A percentile compares a stretch with the other conserved stretches of the same genome.
Evolutionary conservation across 2,113 vertebrate genomes (phyloP).

Genomic region (Ophthalmolycus amberensis): DNA sequence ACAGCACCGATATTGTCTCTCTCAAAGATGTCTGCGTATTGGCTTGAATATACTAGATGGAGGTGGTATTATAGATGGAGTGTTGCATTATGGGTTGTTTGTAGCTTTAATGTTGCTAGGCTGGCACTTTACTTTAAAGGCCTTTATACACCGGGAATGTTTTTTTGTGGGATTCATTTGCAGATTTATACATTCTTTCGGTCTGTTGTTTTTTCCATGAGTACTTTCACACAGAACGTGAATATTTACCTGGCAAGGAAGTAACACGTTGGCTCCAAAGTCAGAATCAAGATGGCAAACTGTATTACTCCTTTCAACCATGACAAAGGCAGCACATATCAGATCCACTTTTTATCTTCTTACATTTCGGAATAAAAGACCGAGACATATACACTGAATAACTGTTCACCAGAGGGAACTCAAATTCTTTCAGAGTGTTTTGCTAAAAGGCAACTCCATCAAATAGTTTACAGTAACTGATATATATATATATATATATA

Average conservation of each 20-base stretch:
- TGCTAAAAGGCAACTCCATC: neutral
- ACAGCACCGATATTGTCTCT: neutral
- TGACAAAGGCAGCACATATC: neutral
- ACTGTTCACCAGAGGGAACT: neutral
- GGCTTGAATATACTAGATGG: neutral
- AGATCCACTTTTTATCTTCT: neutral
- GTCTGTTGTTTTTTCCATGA: neutral
- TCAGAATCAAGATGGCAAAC: neutral
- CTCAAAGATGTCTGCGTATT: neutral
- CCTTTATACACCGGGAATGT: too few relatives aligned
- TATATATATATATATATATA: too few relatives aligned
- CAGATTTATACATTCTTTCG: neutral
- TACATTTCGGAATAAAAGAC: neutral
- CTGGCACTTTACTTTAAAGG: neutral
- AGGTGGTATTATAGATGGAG: neutral
- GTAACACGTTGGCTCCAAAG: neutral
- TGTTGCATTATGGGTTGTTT: neutral
- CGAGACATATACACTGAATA: neutral
- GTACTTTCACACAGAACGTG: neutral
- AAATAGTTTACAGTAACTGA: neutral
- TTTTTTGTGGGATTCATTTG: too few relatives aligned
- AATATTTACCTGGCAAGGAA: neutral
- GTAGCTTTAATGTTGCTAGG: neutral
- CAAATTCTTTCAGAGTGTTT: neutral
- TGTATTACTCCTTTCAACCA: neutral